Evolutionary conservation across 2,888 invertebrate genomes (phyloP).

Genomic region (Drosophila lutescens): DNA sequence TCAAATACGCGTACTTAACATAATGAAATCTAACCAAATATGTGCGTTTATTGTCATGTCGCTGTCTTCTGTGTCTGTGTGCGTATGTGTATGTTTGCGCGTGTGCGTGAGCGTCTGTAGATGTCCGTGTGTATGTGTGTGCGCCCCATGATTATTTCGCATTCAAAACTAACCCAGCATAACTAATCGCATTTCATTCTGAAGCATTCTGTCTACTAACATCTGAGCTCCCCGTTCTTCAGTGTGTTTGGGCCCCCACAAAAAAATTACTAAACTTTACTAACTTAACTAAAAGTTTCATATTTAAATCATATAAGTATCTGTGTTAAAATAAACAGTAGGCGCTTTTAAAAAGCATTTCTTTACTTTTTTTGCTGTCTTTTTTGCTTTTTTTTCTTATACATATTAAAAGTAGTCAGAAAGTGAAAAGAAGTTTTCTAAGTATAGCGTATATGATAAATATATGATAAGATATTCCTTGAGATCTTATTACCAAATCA

Average conservation of each 20-base stretch:
- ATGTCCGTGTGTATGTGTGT: constrained; percentile 32
- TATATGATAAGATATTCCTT: too few relatives aligned
- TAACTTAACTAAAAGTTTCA: background rate
- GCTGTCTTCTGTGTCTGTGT: constrained; percentile 58
- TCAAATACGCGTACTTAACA: constrained; percentile 42
- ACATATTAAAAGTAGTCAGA: background rate
- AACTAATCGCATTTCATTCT: constrained; percentile 18
- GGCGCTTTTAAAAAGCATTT: background rate
- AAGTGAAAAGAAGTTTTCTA: background rate
- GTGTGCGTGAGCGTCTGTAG: background rate
- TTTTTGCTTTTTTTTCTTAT: background rate
- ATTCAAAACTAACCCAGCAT: constrained; percentile 28
- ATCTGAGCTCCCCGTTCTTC: constrained; percentile 3
- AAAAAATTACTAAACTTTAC: background rate
- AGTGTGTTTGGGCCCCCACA: constrained; percentile 6
- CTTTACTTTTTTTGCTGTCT: background rate
- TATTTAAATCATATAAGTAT: background rate
- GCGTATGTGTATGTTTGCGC: constrained; percentile 44
- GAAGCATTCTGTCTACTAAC: constrained; percentile 35
- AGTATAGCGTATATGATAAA: background rate
- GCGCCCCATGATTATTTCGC: constrained; percentile 20
- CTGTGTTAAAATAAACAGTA: too few relatives aligned
- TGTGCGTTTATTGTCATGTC: constrained; percentile 50
- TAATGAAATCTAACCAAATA: constrained; percentile 39
- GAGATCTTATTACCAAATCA: background rate